These are phyloP conservation scores for Mohoua ochrocephala DNA, from an alignment of 2,113 vertebrate genomes.

Conservation along the genomic window DNA sequence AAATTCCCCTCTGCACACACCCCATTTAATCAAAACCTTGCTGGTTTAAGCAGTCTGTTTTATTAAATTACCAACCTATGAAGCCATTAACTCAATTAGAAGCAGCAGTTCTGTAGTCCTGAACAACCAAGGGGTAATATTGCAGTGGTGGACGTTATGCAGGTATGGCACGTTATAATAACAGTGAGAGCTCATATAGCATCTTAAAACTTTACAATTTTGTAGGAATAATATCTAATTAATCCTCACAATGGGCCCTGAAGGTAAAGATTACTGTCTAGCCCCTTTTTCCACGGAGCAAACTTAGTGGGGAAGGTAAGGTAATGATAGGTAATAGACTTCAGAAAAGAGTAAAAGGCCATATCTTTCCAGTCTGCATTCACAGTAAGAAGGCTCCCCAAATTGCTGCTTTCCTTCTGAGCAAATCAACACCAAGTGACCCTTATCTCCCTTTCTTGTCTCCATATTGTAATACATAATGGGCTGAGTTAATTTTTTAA, in stretches of 20 bases:
- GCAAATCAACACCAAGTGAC: neutral
- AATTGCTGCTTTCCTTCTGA: neutral
- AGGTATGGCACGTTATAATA: slow-evolving; percentile 5
- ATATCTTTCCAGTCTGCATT: neutral
- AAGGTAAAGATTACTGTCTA: slow-evolving; percentile 18
- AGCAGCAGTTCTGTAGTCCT: slow-evolving; percentile 44
- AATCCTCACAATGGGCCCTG: neutral
- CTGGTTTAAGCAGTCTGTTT: slow-evolving; percentile 65
- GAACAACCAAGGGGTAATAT: slow-evolving; percentile 39
- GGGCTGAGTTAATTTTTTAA: neutral
- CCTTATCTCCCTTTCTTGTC: neutral
- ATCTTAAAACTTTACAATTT: slow-evolving; percentile 28
- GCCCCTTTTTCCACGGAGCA: neutral
- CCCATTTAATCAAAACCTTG: slow-evolving; percentile 64
- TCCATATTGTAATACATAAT: neutral
- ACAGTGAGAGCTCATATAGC: slow-evolving; percentile 23
- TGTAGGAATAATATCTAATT: slow-evolving; percentile 15
- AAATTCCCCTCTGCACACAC: slow-evolving; percentile 42
- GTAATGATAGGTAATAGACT: neutral
- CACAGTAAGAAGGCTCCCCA: neutral
- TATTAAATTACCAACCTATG: slow-evolving; percentile 68
- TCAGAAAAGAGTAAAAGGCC: neutral
- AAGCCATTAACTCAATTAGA: slow-evolving; percentile 66
- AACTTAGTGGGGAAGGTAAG: neutral
- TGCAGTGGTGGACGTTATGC: neutral